Evolutionary conservation across 37 sponge, comb jelly and placozoan species (phyloP).

Genomic region (Geodia barretti): DNA sequence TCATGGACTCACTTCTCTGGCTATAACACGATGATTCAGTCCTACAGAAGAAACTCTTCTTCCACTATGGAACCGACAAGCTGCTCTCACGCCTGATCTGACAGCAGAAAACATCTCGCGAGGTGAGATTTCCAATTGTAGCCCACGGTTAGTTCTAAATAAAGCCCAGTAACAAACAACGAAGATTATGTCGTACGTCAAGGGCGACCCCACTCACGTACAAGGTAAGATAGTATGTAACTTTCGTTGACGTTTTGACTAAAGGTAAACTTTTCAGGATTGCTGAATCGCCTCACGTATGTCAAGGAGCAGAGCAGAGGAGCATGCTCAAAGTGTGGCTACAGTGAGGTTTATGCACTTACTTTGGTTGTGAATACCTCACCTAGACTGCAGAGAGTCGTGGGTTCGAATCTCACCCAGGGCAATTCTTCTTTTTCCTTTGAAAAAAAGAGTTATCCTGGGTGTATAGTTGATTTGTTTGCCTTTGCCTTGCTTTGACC

Average conservation of each 20-base stretch:
- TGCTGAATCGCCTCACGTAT: constrained; percentile 68
- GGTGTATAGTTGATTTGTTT: background rate
- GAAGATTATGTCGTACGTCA: background rate
- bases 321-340: constrained; percentile 82
- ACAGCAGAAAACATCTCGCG: background rate
- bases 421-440: background rate
- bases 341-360: constrained; percentile 56
- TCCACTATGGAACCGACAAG: background rate
- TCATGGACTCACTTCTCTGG: background rate
- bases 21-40: background rate
- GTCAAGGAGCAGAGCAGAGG: constrained; percentile 59
- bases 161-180: background rate
- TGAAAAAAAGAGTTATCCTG: too few species aligned
- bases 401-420: too few species aligned
- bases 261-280: constrained; percentile 23
- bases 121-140: background rate
- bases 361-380: too few species aligned
- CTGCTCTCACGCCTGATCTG: background rate
- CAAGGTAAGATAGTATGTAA: background rate
- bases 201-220: background rate
- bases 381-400: too few species aligned
- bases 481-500: background rate
- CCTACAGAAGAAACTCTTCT: background rate
- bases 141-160: background rate
- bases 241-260: background rate